Base-by-base conservation (phyloP, 2,888 invertebrate genomes). In the Nomada ruficornis region DNA sequence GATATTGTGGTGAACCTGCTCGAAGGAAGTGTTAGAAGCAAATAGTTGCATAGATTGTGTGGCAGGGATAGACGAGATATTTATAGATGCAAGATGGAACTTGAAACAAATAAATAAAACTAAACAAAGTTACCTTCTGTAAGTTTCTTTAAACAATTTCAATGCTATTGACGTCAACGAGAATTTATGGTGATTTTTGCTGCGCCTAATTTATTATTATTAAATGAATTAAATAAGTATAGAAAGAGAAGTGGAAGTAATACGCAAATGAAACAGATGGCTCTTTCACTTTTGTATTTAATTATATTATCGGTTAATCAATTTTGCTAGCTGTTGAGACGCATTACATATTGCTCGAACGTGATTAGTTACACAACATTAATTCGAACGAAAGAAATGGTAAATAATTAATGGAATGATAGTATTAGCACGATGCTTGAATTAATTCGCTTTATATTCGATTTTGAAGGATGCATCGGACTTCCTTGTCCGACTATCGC, bases 391-490 rank as follows among this genome's bases (percentile, higher is more conserved):
- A 18, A n/a, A 15, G 9, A 60, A 29, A 29, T 9, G 20, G 11
- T 5, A 2, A 26, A 42, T 15, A 62, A 42, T 18, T 36, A 52
- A 44, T 59, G 42, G 4, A 44, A 54, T 54, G 18, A 36, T 26
- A n/a, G 4, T 23, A 47, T 57, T 67, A 47, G 47, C 26, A 26
- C 9, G 1, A n/a, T 44, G 26, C 5, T 36, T 23, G 26, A 26
- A 82, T 64, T 60, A 74, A 78, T 73, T 67, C 26, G 18, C 23
- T 36, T 20, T 68, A 54, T 68, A 81, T 68, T 54, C 71, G 62
- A 81, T 71, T 74, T 63, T 44, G 69, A 77, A 47, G 52, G 75
- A 63, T 68, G 60, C 36, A 63, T 68, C 62, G 57, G 72, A 60
- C 47, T 60, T 69, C 72, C 65, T 67, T 42, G 68, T 65, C 69